Base-by-base conservation (phyloP, 2,888 invertebrate genomes). In the Idaea straminata region DNA sequence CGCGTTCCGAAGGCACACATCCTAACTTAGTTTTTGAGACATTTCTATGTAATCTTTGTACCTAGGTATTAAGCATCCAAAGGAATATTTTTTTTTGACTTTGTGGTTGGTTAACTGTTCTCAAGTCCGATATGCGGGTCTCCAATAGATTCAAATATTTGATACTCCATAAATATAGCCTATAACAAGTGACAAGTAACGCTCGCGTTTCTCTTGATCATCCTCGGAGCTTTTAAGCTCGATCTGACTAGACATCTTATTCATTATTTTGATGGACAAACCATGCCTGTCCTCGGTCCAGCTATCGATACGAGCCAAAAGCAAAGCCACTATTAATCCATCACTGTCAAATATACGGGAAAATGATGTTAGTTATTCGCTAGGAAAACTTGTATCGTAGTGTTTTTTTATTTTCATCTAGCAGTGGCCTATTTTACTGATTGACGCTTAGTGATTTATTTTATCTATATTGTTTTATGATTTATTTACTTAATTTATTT, bases 201-300 rank as follows among this genome's bases (percentile, higher is more conserved):
- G 25, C 25, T 25, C 25, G 25, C 25, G 25, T 25, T 25, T 25
- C 25, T 25, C 25, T 25, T 25, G 25, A 25, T 25, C 25, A 25
- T 25, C 25, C 25, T 25, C 25, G 25, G 25, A 25, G 25, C 25
- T 25, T 25, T 25, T 25, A 25, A 25, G 25, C 25, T 25, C 25
- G 25, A 10, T 47, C 47, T 47, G 47, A 47, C 7, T 10, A 47
- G 59, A 59, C 35, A 57, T 62, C 59, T 61, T 65, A 69, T 70
- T 68, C 63, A 72, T 69, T 69, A 67, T 68, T 67, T 65, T 66
- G 70, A 72, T 72, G 69, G 67, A 47, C 36, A 64, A 69, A 64
- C 63, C 66, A 64, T 66, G 68, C 67, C 67, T 58, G 63, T 62
- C 65, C 47, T 47, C 47, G 47, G 47, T 47, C 47, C 47, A 47